Percentiles rank a stretch among this genome's conserved stretches.
Conservation (phyloP, 2,888 invertebrate genomes). For the Horisme vitalbata region DNA sequence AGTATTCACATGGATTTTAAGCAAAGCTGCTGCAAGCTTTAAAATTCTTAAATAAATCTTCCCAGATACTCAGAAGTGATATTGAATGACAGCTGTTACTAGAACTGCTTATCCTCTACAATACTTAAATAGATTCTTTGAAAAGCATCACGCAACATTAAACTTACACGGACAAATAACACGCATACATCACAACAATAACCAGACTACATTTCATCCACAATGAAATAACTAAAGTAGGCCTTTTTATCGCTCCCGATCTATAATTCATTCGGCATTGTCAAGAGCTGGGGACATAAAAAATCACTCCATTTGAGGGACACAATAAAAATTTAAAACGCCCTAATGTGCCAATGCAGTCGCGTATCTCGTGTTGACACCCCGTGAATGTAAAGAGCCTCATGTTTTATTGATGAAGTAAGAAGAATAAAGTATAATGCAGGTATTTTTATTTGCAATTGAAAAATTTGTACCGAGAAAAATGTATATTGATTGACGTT, state of each 20-base stretch:
- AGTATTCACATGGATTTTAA: too few species aligned
- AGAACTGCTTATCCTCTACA: conserved; percentile 13
- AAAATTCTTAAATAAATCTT: background rate
- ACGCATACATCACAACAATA: conserved; percentile 10
- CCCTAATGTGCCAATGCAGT: conserved; percentile 45
- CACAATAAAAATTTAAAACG: conserved; percentile 42
- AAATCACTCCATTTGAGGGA: conserved; percentile 56
- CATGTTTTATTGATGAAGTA: conserved; percentile 42
- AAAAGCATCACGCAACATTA: conserved; percentile 25
- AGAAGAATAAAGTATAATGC: conserved; percentile 16
- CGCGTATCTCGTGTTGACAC: conserved; percentile 38
- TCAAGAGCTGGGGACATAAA: conserved; percentile 37
- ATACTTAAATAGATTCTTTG: conserved; percentile 9
- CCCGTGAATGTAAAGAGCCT: conserved; percentile 37
- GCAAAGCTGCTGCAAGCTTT: too few species aligned
- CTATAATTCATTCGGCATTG: conserved; percentile 42
- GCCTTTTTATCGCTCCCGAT: conserved; percentile 39
- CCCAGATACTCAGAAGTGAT: background rate
- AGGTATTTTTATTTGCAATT: conserved; percentile 30
- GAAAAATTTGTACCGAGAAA: conserved; percentile 34
- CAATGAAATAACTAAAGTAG: conserved; percentile 39
- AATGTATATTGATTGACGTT: conserved; percentile 3
- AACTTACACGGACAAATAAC: conserved; percentile 4
- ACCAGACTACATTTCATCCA: conserved; percentile 34
- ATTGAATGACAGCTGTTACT: conserved; percentile 16